Conservation (phyloP, 2,888 invertebrate species). For the Ceratothoa steindachneri region DNA sequence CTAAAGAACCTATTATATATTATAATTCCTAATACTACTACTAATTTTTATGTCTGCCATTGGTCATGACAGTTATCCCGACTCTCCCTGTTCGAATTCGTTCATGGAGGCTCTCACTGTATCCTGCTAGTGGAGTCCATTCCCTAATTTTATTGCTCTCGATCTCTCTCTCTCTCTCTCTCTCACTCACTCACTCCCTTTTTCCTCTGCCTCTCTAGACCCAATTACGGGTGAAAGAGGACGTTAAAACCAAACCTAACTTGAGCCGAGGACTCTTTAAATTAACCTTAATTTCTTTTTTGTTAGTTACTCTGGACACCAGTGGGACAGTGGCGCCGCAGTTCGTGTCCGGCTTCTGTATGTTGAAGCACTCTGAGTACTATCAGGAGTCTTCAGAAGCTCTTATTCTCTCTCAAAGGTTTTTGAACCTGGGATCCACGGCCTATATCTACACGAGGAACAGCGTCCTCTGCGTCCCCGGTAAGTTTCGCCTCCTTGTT, state of each 20-base stretch:
- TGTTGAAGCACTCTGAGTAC: conserved; percentile 42
- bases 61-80: no score
- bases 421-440: conserved; percentile 25
- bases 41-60: no score
- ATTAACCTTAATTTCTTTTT: no score
- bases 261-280: no score
- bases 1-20: no score
- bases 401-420: conserved; percentile 36
- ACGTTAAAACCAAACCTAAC: no score
- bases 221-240: no score
- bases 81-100: no score
- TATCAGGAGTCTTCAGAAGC: conserved; percentile 40
- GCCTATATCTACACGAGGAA: conserved; percentile 42
- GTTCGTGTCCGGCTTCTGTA: conserved; percentile 30
- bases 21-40: no score
- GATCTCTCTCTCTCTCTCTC: neutral
- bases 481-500: conserved; percentile 12
- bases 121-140: neutral
- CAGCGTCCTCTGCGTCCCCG: conserved; percentile 40
- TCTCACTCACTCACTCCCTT: neutral
- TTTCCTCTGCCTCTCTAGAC: neutral
- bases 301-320: conserved; percentile 36
- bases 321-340: conserved; percentile 21
- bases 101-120: neutral
- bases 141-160: neutral